Evolutionary conservation across 92 coral and sea anemone genomes (phyloP).

Genomic region (Meandrina meandrites): DNA sequence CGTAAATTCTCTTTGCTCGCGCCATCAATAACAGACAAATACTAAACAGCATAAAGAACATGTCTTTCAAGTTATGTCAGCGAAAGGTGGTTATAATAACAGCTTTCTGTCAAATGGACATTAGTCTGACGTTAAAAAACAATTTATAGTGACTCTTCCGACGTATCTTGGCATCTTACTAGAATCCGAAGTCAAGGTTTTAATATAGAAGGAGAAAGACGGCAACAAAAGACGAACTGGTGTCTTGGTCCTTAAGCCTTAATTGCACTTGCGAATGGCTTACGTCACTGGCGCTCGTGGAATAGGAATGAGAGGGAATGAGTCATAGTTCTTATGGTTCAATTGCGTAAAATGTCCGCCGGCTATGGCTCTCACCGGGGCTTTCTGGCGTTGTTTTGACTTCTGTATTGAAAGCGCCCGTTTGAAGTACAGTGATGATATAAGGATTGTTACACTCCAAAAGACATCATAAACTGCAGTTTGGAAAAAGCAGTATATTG

Average conservation of each 20-base stretch:
- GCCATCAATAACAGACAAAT: neutral
- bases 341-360: neutral
- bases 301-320: neutral
- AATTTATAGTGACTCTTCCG: neutral
- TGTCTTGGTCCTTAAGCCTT: neutral
- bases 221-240: neutral
- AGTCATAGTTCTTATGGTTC: neutral
- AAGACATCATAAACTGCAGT: neutral
- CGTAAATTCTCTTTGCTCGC: too few relatives aligned
- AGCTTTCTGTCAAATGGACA: neutral
- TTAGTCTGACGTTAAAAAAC: too few relatives aligned
- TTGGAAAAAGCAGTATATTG: neutral
- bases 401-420: neutral
- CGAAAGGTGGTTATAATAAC: neutral
- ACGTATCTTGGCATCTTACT: neutral
- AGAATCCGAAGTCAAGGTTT: neutral
- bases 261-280: neutral
- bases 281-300: neutral
- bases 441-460: neutral
- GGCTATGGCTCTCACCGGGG: neutral
- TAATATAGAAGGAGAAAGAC: neutral
- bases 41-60: neutral
- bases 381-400: neutral
- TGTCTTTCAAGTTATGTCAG: too few relatives aligned
- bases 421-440: neutral